Conservation (phyloP, 37 sponge, comb jelly and placozoan genomes). For the Cliona cf. orientalis region DNA sequence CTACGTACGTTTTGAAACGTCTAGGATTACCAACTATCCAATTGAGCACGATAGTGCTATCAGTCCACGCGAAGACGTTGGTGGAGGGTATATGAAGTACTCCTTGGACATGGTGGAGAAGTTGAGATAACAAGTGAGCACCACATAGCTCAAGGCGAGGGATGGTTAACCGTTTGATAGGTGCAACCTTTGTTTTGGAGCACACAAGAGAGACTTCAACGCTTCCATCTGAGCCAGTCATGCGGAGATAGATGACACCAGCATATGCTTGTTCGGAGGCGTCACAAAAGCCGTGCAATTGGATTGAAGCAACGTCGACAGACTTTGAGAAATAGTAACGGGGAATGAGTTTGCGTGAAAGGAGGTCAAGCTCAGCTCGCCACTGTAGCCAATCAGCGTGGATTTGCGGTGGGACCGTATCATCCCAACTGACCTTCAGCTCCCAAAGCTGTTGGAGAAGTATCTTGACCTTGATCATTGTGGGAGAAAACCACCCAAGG, state of each 20-base stretch:
- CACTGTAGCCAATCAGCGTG: conserved; percentile 16
- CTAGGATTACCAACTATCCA: conserved; percentile 2
- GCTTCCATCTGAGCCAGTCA: neutral
- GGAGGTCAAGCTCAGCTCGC: conserved; percentile 9
- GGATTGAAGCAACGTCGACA: neutral
- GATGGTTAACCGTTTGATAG: conserved; percentile 17
- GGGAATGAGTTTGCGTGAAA: conserved; percentile 12
- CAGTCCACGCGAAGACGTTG: conserved; percentile 9
- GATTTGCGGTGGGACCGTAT: conserved; percentile 24
- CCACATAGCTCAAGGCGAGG: too few relatives aligned
- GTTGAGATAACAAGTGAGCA: conserved; percentile 19
- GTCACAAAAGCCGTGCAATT: conserved; percentile 37
- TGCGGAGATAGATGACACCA: conserved; percentile 25
- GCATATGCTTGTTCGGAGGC: conserved; percentile 34
- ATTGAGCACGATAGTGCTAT: too few relatives aligned
- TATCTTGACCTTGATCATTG: conserved; percentile 37
- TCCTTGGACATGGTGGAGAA: conserved; percentile 4
- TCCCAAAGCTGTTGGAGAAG: conserved; percentile 40
- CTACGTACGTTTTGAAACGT: conserved; percentile 22
- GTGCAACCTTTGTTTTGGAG: conserved; percentile 20
- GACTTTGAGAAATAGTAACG: conserved; percentile 20
- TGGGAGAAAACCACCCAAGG: conserved; percentile 38
- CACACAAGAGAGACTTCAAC: neutral
- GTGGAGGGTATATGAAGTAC: neutral
- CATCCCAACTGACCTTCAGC: conserved; percentile 29